A percentile compares a stretch with the other conserved stretches of the same genome.
These are phyloP conservation scores for Xestoiulus laeticollis DNA, from an alignment of 2,888 invertebrate genomes.

Conservation along the genomic window DNA sequence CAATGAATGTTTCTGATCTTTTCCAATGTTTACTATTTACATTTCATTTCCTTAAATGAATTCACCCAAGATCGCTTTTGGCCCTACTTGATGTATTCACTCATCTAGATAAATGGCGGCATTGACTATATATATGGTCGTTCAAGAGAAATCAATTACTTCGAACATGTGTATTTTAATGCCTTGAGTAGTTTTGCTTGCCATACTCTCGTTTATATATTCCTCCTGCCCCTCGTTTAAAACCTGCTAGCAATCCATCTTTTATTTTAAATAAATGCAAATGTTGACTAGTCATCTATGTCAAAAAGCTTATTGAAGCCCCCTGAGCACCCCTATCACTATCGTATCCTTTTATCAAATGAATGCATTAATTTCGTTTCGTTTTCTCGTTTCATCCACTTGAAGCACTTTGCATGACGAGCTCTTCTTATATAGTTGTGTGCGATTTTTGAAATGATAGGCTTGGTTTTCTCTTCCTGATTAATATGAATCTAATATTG, in stretches of 20 bases:
- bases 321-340: not conserved
- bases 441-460: not conserved
- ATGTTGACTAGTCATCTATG: not conserved
- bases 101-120: not conserved
- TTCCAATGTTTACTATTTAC: slow-evolving; percentile 21
- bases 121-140: not conserved
- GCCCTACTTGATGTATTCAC: slow-evolving; percentile 17
- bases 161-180: not conserved
- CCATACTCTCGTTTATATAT: not conserved
- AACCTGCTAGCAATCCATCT: not conserved
- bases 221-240: not conserved
- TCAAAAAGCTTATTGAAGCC: not conserved
- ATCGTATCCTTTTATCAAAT: not conserved
- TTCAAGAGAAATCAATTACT: not conserved
- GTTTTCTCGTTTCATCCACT: slow-evolving; percentile 9
- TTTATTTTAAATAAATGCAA: slow-evolving; percentile 6
- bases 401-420: not conserved
- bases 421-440: not conserved
- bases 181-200: not conserved
- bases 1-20: not conserved
- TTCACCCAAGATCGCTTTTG: not conserved
- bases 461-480: not conserved
- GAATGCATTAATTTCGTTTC: not conserved
- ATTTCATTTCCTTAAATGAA: slow-evolving; percentile 3
- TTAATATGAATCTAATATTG: slow-evolving; percentile 23